Conservation (phyloP, 1,140 invertebrate species). For the Magallana ariakensis region DNA sequence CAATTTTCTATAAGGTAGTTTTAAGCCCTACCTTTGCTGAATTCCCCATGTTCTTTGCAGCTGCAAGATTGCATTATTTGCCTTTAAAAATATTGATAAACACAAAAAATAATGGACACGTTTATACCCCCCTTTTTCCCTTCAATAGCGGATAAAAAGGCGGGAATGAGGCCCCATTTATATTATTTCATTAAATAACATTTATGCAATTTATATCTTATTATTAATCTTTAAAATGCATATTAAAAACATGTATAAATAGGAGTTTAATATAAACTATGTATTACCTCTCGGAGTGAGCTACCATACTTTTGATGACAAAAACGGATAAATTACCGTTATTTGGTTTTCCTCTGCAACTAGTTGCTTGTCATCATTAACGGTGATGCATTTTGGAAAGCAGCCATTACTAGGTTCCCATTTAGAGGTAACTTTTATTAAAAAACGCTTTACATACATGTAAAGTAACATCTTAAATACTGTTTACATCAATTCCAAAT, state of each 20-base stretch:
- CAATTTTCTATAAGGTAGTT: too few species aligned
- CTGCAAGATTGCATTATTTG: not conserved
- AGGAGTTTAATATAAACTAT: not conserved
- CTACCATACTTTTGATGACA: not conserved
- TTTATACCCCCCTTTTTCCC: not conserved
- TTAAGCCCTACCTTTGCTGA: not conserved
- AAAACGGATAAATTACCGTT: conserved; percentile 3
- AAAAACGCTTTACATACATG: too few species aligned
- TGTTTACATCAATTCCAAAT: too few species aligned
- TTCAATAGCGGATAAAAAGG: not conserved
- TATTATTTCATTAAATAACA: not conserved
- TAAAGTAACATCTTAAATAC: too few species aligned
- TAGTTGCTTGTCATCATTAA: not conserved
- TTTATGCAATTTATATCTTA: not conserved
- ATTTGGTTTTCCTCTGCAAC: not conserved
- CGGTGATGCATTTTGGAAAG: too few species aligned
- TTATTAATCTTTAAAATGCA: not conserved
- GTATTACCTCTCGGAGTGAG: not conserved
- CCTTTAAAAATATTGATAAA: not conserved
- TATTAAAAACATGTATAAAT: too few species aligned
- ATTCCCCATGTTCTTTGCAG: not conserved
- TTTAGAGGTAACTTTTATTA: too few species aligned
- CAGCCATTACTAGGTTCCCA: too few species aligned
- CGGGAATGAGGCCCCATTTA: not conserved
- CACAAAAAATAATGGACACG: not conserved